Evolutionary conservation across 1,140 invertebrate genomes (phyloP).

Genomic region (Sycobia sp.): DNA sequence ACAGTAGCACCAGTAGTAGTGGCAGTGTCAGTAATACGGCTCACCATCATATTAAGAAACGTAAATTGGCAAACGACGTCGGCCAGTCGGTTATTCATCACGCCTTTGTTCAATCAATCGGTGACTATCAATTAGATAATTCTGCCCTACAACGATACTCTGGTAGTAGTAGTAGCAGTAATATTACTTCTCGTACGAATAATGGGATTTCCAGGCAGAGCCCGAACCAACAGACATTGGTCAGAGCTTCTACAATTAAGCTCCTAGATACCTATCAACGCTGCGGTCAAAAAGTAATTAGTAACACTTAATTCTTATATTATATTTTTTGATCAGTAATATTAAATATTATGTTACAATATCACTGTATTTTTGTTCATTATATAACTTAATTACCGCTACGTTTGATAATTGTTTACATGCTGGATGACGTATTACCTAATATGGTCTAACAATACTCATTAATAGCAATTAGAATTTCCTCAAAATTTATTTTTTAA

Average conservation of each 20-base stretch:
- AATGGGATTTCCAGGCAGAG: slow-evolving; percentile 63
- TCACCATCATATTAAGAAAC: slow-evolving; percentile 52
- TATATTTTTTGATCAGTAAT: no score
- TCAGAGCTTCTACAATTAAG: slow-evolving; percentile 75
- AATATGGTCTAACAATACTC: no score
- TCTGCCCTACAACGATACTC: slow-evolving; percentile 52
- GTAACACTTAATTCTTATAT: no score
- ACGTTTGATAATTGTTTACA: no score
- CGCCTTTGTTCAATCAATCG: slow-evolving; percentile 58
- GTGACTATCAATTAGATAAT: slow-evolving; percentile 51
- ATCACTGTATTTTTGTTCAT: no score
- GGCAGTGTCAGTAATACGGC: slow-evolving; percentile 58
- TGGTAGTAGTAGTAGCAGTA: slow-evolving; percentile 56
- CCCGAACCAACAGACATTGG: slow-evolving; percentile 67
- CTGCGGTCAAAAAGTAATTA: slow-evolving; percentile 69
- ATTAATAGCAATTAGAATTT: no score
- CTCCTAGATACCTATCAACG: slow-evolving; percentile 74
- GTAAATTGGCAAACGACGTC: slow-evolving; percentile 65
- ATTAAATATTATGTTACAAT: no score
- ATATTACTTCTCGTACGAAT: slow-evolving; percentile 58
- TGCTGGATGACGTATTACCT: no score
- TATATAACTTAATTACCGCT: no score
- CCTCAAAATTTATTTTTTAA: no score
- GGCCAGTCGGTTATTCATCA: slow-evolving; percentile 61
- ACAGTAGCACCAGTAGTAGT: slow-evolving; percentile 62